These are phyloP conservation scores for Mirza zaza DNA, from an alignment of 2,113 vertebrate species.

Conservation along the genomic window DNA sequence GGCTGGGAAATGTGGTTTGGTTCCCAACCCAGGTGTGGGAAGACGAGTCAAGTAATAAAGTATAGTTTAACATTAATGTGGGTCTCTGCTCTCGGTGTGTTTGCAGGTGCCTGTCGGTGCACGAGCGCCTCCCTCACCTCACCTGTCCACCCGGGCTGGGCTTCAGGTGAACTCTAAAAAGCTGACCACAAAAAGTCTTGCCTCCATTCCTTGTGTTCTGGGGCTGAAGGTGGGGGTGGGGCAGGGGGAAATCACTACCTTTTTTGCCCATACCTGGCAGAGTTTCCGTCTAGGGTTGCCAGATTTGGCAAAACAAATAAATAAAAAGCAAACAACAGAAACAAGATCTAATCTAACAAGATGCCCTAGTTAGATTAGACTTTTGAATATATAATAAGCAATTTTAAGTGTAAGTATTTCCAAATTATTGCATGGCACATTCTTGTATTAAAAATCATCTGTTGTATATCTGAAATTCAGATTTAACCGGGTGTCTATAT, in stretches of 20 bases:
- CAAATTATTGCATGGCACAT: background rate
- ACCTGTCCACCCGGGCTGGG: background rate
- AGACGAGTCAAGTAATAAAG: slow-evolving; percentile 63
- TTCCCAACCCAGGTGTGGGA: background rate
- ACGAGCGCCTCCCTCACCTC: background rate
- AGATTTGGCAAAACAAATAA: slow-evolving; percentile 11
- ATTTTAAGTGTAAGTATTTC: background rate
- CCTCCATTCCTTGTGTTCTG: background rate
- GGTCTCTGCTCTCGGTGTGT: background rate
- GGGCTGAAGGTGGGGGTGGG: background rate
- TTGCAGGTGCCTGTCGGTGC: background rate
- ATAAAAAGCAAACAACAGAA: background rate
- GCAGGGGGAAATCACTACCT: background rate
- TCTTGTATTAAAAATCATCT: background rate
- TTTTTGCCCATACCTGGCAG: background rate
- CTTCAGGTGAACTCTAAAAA: background rate
- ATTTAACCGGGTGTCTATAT: background rate
- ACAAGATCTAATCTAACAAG: background rate
- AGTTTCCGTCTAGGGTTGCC: background rate
- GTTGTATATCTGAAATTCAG: background rate
- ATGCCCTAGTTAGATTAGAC: background rate
- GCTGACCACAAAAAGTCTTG: background rate
- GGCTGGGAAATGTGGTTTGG: background rate
- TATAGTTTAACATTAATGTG: background rate
- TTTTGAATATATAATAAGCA: background rate